Evolutionary conservation across 2,888 invertebrate genomes (phyloP).

Genomic region (Alentia gelatinosa): DNA sequence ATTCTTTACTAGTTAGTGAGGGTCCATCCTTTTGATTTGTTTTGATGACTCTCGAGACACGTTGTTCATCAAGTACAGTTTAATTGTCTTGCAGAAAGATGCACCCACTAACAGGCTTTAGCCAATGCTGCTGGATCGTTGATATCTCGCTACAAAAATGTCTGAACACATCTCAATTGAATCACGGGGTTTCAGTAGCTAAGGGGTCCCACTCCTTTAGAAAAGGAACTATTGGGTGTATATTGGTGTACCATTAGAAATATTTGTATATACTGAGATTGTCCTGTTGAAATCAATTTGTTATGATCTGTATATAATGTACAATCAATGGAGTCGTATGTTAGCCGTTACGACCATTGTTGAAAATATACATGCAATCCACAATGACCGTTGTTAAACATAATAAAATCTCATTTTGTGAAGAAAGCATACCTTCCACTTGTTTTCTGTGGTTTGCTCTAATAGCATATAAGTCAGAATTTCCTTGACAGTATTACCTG

Average conservation of each 20-base stretch:
- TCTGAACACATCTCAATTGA: background rate
- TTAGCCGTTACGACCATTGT: background rate
- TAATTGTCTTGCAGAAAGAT: background rate
- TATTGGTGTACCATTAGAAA: background rate
- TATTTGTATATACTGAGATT: conserved; percentile 9
- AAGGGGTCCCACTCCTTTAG: no score
- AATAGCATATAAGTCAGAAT: no score
- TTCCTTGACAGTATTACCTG: no score
- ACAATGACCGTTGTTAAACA: background rate
- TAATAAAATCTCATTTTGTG: background rate
- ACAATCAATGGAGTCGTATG: background rate
- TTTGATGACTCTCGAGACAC: no score
- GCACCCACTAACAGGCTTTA: background rate
- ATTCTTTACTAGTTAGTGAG: no score
- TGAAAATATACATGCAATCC: background rate
- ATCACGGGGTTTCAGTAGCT: background rate
- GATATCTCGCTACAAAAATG: background rate
- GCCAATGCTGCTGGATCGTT: background rate
- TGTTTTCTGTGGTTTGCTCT: background rate
- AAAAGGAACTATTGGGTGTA: background rate
- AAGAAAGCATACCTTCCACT: background rate
- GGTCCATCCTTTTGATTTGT: no score
- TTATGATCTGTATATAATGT: background rate
- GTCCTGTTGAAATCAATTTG: background rate
- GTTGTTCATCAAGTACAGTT: no score